phyloP scores from a whole-genome alignment of 1,140 invertebrate genomes.

The Metaphire vulgaris region DNA sequence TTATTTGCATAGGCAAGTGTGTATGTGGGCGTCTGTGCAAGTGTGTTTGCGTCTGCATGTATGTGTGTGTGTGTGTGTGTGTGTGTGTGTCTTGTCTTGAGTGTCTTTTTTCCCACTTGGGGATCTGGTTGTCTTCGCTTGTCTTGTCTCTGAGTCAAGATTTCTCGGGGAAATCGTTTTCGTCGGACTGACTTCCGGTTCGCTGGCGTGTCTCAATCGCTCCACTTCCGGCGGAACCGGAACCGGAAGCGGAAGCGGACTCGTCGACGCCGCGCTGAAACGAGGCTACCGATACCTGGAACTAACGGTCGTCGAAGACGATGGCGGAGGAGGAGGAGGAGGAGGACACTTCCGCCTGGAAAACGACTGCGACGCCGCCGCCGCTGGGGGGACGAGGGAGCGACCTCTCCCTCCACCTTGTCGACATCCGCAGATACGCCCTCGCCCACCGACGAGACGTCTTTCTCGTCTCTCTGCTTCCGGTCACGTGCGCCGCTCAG shows the following conservation, averaged over 20 bases:
- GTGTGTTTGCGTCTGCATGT: not conserved
- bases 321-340: too few species aligned
- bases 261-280: not conserved
- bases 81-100: constrained; percentile 1
- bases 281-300: not conserved
- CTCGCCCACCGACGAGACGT: not conserved
- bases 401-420: not conserved
- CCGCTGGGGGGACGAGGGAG: not conserved
- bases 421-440: not conserved
- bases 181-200: not conserved
- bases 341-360: not conserved
- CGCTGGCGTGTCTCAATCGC: not conserved
- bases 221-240: not conserved
- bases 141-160: too few species aligned
- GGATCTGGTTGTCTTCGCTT: too few species aligned
- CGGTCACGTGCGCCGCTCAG: not conserved
- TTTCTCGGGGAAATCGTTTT: not conserved
- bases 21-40: not conserved
- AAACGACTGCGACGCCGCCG: not conserved
- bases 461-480: not conserved
- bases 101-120: too few species aligned
- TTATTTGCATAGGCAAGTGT: too few species aligned
- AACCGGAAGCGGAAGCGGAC: not conserved
- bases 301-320: not conserved
- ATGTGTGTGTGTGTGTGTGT: not conserved